phyloP scores from a whole-genome alignment of 1,140 invertebrate species.

The Macrocentrus cingulum region DNA sequence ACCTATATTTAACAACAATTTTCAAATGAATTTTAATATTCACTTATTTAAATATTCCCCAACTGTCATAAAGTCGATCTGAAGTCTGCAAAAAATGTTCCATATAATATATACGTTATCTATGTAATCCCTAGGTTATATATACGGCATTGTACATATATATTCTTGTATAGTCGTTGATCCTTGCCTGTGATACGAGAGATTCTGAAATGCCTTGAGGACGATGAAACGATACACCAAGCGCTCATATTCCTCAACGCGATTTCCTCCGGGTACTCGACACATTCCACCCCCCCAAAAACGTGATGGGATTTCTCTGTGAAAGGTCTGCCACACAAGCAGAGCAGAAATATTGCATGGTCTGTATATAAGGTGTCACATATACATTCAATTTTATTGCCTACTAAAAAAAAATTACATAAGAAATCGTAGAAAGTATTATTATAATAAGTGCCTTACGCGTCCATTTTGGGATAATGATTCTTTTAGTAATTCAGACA shows the following conservation, averaged over 20 bases:
- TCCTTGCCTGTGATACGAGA: not conserved
- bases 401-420: no score
- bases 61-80: no score
- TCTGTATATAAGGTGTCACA: not conserved
- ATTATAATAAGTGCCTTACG: not conserved
- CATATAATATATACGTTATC: no score
- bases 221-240: not conserved
- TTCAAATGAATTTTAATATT: no score
- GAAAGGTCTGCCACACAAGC: not conserved
- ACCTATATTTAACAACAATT: no score
- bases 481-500: constrained; percentile 6
- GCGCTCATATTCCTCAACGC: not conserved
- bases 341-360: not conserved
- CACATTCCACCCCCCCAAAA: not conserved
- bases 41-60: no score
- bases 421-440: not conserved
- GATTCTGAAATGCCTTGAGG: not conserved
- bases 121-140: no score
- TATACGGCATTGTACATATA: no score
- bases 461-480: not conserved
- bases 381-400: constrained; percentile 1
- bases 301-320: not conserved
- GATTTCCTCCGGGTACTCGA: not conserved
- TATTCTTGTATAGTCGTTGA: no score
- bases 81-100: no score